Percentiles rank a stretch among this genome's conserved stretches.
Evolutionary conservation across 1,140 invertebrate genomes (phyloP).

Genomic region (Gerris buenoi): DNA sequence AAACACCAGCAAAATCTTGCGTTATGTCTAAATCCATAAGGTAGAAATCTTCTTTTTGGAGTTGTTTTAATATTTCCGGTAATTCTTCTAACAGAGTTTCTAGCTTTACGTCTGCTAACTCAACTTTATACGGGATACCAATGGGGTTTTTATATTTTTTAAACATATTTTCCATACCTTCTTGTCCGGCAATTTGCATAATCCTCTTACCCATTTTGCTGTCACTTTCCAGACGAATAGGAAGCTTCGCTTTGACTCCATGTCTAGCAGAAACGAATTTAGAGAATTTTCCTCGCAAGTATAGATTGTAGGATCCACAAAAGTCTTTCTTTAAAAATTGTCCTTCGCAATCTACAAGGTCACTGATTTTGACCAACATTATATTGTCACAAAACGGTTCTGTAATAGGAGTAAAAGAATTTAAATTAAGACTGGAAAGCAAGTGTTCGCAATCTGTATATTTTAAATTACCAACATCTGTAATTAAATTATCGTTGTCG

Average conservation of each 20-base stretch:
- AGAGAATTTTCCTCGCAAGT: not conserved
- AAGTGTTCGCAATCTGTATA: not conserved
- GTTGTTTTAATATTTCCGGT: no score
- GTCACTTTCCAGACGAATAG: not conserved
- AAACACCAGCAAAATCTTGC: no score
- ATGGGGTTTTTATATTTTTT: not conserved
- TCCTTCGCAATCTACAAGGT: not conserved
- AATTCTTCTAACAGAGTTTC: no score
- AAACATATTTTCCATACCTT: not conserved
- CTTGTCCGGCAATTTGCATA: not conserved
- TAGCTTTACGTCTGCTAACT: no score
- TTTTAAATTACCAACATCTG: not conserved
- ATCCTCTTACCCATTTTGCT: not conserved
- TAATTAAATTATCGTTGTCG: no score
- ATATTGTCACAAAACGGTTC: constrained; percentile 1
- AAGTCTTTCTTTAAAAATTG: not conserved
- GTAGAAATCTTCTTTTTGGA: not conserved
- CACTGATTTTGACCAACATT: not conserved
- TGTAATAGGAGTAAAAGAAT: not conserved
- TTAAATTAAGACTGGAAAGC: no score
- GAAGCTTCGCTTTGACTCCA: not conserved
- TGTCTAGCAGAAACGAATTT: not conserved
- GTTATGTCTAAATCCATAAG: not conserved
- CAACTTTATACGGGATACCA: not conserved
- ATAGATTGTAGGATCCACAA: not conserved